These are phyloP conservation scores for Carcina quercana DNA, from an alignment of 2,888 invertebrate genomes.

Conservation along the genomic window DNA sequence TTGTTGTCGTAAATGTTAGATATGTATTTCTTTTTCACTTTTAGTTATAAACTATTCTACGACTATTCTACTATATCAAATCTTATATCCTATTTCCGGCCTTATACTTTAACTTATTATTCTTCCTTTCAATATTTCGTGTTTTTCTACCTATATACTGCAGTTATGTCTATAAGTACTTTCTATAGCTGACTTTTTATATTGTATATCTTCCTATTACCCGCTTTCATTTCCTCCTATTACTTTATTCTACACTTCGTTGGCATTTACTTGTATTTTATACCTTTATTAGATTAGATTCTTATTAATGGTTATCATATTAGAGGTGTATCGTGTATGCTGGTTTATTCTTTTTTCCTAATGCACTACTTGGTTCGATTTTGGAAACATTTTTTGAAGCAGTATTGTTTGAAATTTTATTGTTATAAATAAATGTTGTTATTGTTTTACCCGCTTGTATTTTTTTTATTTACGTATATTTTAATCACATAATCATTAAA, in stretches of 20 bases:
- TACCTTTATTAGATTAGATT: neutral
- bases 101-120: too few relatives aligned
- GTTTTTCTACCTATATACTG: conserved; percentile 1
- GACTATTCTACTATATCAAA: neutral
- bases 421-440: conserved; percentile 32
- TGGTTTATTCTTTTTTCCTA: neutral
- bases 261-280: conserved; percentile 3
- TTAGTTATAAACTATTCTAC: neutral
- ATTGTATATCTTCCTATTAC: conserved; percentile 1
- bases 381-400: conserved; percentile 33
- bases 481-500: neutral
- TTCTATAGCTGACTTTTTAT: too few relatives aligned
- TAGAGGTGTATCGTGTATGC: neutral
- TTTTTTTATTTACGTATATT: neutral
- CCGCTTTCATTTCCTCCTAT: conserved; percentile 3
- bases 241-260: conserved; percentile 1
- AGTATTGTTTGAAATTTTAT: conserved; percentile 31
- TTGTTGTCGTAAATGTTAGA: too few relatives aligned
- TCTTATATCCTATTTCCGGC: neutral
- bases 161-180: too few relatives aligned
- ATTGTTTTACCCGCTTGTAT: conserved; percentile 11
- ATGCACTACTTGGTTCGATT: conserved; percentile 46
- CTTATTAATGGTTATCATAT: neutral
- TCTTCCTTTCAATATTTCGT: neutral
- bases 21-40: too few relatives aligned